Evolutionary conservation across 2,113 vertebrate species (phyloP).

Genomic region (Hippoglossus stenolepis): DNA sequence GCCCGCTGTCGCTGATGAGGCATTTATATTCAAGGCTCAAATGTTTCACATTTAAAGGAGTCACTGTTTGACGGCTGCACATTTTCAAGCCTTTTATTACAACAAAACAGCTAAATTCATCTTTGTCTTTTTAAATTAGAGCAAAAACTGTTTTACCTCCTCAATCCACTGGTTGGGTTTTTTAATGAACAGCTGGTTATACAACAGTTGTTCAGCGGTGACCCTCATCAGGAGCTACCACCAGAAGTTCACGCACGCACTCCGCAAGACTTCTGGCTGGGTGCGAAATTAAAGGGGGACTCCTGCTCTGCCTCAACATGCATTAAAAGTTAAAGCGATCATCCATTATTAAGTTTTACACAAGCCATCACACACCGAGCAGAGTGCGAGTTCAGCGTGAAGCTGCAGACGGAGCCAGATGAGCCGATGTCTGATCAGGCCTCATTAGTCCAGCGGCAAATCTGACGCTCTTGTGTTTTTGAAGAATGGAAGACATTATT

Average conservation of each 20-base stretch:
- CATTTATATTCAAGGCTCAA: slow-evolving; percentile 56
- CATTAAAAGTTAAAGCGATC: slow-evolving; percentile 78
- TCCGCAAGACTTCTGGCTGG: slow-evolving; percentile 39
- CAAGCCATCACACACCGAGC: slow-evolving; percentile 50
- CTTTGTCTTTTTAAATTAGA: not conserved
- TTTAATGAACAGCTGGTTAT: slow-evolving; percentile 39
- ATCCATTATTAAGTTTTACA: slow-evolving; percentile 77
- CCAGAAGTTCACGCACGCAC: slow-evolving; percentile 24
- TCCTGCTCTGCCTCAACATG: slow-evolving; percentile 55
- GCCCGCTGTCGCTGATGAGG: slow-evolving; percentile 20
- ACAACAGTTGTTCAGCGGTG: slow-evolving; percentile 47
- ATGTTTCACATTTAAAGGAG: slow-evolving; percentile 34
- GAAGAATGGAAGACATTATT: slow-evolving; percentile 45
- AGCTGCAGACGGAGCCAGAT: slow-evolving; percentile 58
- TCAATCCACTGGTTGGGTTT: not conserved
- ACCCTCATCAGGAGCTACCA: slow-evolving; percentile 36
- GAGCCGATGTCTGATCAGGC: slow-evolving; percentile 43
- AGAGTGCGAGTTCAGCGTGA: slow-evolving; percentile 38
- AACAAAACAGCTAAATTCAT: slow-evolving; percentile 17
- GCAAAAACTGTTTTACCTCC: not conserved
- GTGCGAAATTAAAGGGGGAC: slow-evolving; percentile 75
- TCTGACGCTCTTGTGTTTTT: slow-evolving; percentile 26
- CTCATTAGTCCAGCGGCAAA: slow-evolving; percentile 63
- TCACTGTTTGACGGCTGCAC: slow-evolving; percentile 36
- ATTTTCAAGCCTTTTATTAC: slow-evolving; percentile 33